Evolutionary conservation across 2,113 vertebrate species (phyloP), one percentile per base, ranked within the genome.

Genomic region (Ia io): DNA sequence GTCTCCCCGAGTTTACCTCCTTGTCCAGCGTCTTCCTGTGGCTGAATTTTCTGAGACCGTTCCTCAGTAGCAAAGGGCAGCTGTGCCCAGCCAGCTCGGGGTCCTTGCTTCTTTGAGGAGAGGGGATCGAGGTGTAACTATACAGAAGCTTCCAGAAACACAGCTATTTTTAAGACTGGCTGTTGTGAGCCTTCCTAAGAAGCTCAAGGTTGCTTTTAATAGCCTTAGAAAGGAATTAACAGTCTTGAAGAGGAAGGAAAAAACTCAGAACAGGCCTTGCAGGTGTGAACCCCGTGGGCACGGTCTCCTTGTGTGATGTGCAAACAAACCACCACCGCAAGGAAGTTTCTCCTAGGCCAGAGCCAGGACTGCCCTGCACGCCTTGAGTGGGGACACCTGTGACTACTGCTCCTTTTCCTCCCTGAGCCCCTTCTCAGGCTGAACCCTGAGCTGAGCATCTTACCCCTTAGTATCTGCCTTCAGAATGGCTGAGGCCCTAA

Each of bases 201-300:
- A 77, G 92, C 84, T 91, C 76, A 65, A 97, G 91, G 82, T 92
- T 35, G n/a, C 93, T 59, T 84, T 89, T 61, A 67, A 88, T 56
- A 91, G 78, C 28, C 96, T 98, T 95, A 79, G 94, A 93, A 96
- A 88, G 90, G 87, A 97, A 95, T 79, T 88, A 49, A 82, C 49
- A 44, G 59, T 61, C 25, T 5, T 91, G 94, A 92, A 93, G 93
- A 98, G 97, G 95, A 96, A 97, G 85, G 94, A 96, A 84, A 95
- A 37, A 20, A 35, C 32, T 67, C 65, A 67, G 65, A 67, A 18
- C 6, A 9, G 65, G 65, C 65, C 65, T 61, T 61, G 65, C 65
- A 67, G 90, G 96, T 61, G 59, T 61, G 59, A 61, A 11, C 59
- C 59, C 59, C 59, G 25, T 28, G 59, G 59, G 59, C 59, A 28